Evolutionary conservation across 2,888 invertebrate genomes (phyloP), one percentile per base, ranked within the genome.

Genomic region (Lasius platythorax): DNA sequence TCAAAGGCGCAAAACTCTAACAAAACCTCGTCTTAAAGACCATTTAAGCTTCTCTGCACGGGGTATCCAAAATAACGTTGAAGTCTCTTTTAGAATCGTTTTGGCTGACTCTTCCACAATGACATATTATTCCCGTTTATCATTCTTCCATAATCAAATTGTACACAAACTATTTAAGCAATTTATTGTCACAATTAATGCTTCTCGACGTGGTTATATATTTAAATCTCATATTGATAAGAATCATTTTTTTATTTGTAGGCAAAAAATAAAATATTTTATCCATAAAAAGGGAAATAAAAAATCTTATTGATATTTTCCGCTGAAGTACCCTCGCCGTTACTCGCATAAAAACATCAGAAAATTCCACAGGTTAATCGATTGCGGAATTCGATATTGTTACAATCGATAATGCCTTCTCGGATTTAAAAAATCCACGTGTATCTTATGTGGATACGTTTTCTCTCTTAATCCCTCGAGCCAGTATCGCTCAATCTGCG

Each of bases 1-100:
- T 85, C 40, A 74, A 70, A 75, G 64, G 64, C 50, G 72, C 66
- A 58, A 61, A 46, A 50, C 40, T 50, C 18, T 23, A 33, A 40
- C 28, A 66, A 87, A 79, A 87, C 72, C 72, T 64, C 18, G 46
- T 63, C 85, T 67, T 90, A 91, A 88, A 89, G 85, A 91, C 83
- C 87, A 83, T 90, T 90, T 90, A 88, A 85, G 33, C 70, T 68
- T 67, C 12, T 37, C 28, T 3, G 3, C 8, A 28, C 6, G 15
- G 2, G 8, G 3, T 56, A 5, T 43, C 12, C 11, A 43, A 30
- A 63, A 73, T 73, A 4, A 9, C 0, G 0, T 40, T 4, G 5
- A 2, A 15, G 0, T 43, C 43, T 76, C 50, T 75, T 85, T 83
- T 23, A 33, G 4, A 37, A 37, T 50, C 0, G 23, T 40, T 23